Conservation (phyloP, 1,140 invertebrate species). For the Lucilia cuprina region DNA sequence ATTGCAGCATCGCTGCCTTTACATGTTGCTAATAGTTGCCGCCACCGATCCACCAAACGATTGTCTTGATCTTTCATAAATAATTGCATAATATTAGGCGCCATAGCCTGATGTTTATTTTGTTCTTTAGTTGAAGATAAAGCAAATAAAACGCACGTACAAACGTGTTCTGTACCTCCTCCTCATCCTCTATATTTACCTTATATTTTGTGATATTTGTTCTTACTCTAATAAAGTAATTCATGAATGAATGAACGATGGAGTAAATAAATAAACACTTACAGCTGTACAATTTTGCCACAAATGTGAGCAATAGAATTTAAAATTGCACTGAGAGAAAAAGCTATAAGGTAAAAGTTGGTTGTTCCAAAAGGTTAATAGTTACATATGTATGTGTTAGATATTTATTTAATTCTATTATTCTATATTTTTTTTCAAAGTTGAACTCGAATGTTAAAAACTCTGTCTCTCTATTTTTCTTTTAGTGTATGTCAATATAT, state of each 20-base stretch:
- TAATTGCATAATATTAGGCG: constrained; percentile 34
- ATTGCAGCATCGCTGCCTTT: neutral
- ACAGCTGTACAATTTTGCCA: neutral
- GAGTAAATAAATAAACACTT: neutral
- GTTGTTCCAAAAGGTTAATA: neutral
- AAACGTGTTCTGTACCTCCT: constrained; percentile 29
- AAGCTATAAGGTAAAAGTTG: neutral
- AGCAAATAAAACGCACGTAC: constrained; percentile 33
- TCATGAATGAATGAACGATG: constrained; percentile 2
- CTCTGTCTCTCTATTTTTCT: neutral
- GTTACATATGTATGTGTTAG: too few species aligned
- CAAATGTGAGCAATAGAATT: neutral
- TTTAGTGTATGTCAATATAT: neutral
- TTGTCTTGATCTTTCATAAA: neutral
- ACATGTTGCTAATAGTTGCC: neutral
- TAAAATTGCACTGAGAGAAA: neutral
- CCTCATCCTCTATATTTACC: neutral
- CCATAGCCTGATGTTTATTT: neutral
- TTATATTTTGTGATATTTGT: neutral
- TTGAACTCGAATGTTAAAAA: too few species aligned
- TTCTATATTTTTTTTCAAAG: too few species aligned
- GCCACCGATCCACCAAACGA: neutral
- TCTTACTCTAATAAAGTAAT: constrained; percentile 23
- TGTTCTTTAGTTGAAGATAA: constrained; percentile 24
- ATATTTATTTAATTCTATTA: too few species aligned